These are phyloP conservation scores for Gambusia holbrooki DNA, from an alignment of 2,113 vertebrate species.

Conservation along the genomic window DNA sequence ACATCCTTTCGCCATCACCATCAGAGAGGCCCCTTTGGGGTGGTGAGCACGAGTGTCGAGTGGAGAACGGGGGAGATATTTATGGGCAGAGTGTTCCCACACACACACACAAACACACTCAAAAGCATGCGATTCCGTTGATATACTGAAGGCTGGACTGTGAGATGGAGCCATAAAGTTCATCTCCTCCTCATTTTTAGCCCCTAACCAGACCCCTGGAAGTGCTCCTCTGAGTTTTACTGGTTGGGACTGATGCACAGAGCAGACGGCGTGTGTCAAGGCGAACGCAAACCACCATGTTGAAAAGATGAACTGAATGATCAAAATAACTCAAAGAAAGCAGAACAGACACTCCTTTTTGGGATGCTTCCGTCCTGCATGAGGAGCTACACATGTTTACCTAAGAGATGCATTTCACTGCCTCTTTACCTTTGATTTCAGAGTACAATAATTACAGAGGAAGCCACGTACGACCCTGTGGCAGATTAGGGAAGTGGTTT, in stretches of 20 bases:
- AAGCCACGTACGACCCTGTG: slow-evolving; percentile 85
- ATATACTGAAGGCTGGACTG: slow-evolving; percentile 76
- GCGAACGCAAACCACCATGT: slow-evolving; percentile 54
- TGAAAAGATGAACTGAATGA: slow-evolving; percentile 39
- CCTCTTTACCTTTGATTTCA: slow-evolving; percentile 86
- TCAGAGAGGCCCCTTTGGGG: slow-evolving; percentile 78
- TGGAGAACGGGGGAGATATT: slow-evolving; percentile 67
- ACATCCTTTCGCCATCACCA: slow-evolving; percentile 81
- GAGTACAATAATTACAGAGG: slow-evolving; percentile 78
- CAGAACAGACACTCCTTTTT: neutral
- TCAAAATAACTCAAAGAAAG: slow-evolving; percentile 22
- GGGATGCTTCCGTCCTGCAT: slow-evolving; percentile 19
- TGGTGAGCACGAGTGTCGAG: slow-evolving; percentile 18
- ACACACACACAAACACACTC: slow-evolving; percentile 66
- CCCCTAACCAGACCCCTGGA: slow-evolving; percentile 67
- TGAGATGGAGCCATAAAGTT: slow-evolving; percentile 72
- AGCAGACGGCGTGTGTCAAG: slow-evolving; percentile 55
- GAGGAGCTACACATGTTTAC: slow-evolving; percentile 83
- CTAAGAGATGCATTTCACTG: slow-evolving; percentile 77
- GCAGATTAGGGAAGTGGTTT: slow-evolving; percentile 93
- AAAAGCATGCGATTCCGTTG: slow-evolving; percentile 74
- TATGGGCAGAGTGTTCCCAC: slow-evolving; percentile 74
- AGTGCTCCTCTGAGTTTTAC: slow-evolving; percentile 75
- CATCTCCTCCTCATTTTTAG: slow-evolving; percentile 78
- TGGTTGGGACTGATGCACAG: slow-evolving; percentile 61